Conservation (phyloP, 1,140 invertebrate genomes). For the Drosophila yakuba region DNA sequence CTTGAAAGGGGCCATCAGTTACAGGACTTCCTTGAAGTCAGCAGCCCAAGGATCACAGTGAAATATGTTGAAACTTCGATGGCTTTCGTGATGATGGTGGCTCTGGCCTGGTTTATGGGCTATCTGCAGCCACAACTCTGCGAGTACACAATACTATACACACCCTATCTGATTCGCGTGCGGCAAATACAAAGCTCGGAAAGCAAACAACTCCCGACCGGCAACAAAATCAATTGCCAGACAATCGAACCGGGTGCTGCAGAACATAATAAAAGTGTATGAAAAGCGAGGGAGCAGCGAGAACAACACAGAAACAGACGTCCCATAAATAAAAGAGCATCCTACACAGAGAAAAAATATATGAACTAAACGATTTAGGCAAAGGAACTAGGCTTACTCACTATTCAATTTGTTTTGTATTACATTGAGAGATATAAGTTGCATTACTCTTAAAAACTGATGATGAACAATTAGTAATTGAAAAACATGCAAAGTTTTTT, state of each 20-base stretch:
- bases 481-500: too few relatives aligned
- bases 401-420: neutral
- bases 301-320: slow-evolving; percentile 28
- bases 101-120: neutral
- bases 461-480: too few relatives aligned
- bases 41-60: slow-evolving; percentile 32
- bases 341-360: slow-evolving; percentile 1
- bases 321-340: slow-evolving; percentile 48
- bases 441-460: too few relatives aligned
- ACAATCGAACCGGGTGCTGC: slow-evolving; percentile 49
- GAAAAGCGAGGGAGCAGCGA: slow-evolving; percentile 5
- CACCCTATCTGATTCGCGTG: slow-evolving; percentile 47
- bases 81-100: slow-evolving; percentile 10
- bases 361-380: neutral
- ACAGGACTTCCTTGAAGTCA: slow-evolving; percentile 7
- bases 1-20: slow-evolving; percentile 12
- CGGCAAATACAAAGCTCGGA: slow-evolving; percentile 43
- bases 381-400: neutral
- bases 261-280: slow-evolving; percentile 17
- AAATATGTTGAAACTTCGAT: slow-evolving; percentile 15
- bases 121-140: slow-evolving; percentile 21
- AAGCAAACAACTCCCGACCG: slow-evolving; percentile 43
- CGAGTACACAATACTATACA: neutral
- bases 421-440: too few relatives aligned
- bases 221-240: slow-evolving; percentile 59